Evolutionary conservation across 2,113 vertebrate genomes (phyloP), one percentile per base, ranked within the genome.

Genomic region (Dunckerocampus dactyliophorus): DNA sequence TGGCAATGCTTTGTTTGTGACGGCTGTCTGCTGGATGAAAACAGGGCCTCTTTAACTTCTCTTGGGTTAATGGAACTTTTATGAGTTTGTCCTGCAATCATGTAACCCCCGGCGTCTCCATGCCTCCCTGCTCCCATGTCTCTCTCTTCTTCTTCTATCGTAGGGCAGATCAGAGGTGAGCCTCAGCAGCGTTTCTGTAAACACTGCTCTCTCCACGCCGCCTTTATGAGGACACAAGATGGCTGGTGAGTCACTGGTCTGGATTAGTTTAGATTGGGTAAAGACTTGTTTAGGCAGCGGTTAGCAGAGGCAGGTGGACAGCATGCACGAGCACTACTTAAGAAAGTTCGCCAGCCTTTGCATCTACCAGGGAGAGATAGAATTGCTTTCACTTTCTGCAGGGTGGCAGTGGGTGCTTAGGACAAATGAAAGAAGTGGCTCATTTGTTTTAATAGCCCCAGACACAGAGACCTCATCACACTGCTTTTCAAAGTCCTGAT

Each of bases 41-140:
- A 97, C 94, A 96, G 93, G 92, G 87, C 90, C 91, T 80, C 92
- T 96, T 84, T 96, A 96, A 95, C 93, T 93, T 93, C 91, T 91
- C 89, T 89, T 75, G 92, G 92, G 94, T 95, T 98, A 98, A 99
- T 98, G 96, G 96, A 98, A 93, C 92, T 98, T 99, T 98, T 98
- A 99, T 94, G 92, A 93, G 92, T 90, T 85, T 90, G 87, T 89
- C 86, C 90, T 88, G 82, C 90, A 89, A 91, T 93, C 92, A 90
- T 91, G 91, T 93, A 93, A 94, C 92, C 94, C 92, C 93, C 93
- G 89, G 82, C 76, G 78, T 88, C 85, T 88, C 78, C 75, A 67
- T 79, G 75, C 82, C 75, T 81, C 73, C 71, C 61, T 62, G 73
- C 82, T 56, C 71, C 69, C 71, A 62, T 53, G 50, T 62, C 67